Evolutionary conservation across 2,888 invertebrate species (phyloP), one percentile per base, ranked within the genome.

Genomic region (Zootermopsis nevadensis): DNA sequence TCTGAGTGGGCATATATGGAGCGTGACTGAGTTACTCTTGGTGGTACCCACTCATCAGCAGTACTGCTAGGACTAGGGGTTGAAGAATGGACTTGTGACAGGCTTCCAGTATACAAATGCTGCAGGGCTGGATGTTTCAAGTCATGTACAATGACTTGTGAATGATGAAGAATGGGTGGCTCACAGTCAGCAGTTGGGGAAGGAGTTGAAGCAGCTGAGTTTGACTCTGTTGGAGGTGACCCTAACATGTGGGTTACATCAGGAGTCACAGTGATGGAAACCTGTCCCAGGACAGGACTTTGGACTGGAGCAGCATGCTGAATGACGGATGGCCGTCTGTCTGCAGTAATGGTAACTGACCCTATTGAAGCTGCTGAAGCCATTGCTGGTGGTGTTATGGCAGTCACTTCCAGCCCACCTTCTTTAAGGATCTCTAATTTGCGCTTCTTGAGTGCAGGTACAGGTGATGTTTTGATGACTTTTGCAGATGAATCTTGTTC

Each of bases 391-490:
- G 85, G 88, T 30, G 91, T 90, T 0, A 95, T 92, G 0, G 95
- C 93, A 0, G 95, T 95, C 1, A 95, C 95, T 87, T 95, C 95
- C 6, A 95, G 89, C 0, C 95, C 95, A 24, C 95, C 92, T 87
- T 95, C 94, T 83, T 94, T 93, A 66, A 95, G 90, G 72, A 95
- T 95, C 86, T 95, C 95, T 12, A 95, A 90, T 87, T 95, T 95
- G 85, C 93, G 92, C 86, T 92, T 92, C 89, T 94, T 94, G 85
- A 94, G 77, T 30, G 83, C 80, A n/a, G 85, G 85, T 27, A 83
- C 80, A 30, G 81, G 67, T 4, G 84, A 66, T 7, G 82, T 76
- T 66, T 81, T 83, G 48, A 79, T 69, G 60, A 84, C 60, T 82
- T 83, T 85, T 33, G 72, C 66, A 19, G 83, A 82, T 12, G 83